phyloP scores from a whole-genome alignment of 2,797 vertebrate species.

The Pelodytes ibericus region DNA sequence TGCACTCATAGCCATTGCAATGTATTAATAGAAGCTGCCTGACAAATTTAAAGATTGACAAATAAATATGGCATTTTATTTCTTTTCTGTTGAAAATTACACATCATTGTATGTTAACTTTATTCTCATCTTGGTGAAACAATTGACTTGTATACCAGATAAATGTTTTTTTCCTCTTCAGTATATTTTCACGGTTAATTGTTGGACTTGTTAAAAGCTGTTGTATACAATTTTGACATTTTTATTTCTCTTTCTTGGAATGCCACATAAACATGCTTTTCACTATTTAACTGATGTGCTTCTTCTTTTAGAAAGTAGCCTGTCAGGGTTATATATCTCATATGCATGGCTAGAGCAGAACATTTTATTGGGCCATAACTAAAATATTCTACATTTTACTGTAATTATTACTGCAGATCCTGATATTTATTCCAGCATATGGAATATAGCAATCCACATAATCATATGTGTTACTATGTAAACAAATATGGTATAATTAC shows the following conservation, averaged over 20 bases:
- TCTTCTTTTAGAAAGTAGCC: conserved; percentile 7
- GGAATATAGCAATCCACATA: not conserved
- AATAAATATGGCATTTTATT: too few species aligned
- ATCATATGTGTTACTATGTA: not conserved
- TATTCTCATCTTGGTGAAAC: not conserved
- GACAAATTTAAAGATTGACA: too few species aligned
- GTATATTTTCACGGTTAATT: conserved; percentile 15
- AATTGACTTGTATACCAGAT: not conserved
- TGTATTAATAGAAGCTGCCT: not conserved
- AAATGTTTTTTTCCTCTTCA: not conserved
- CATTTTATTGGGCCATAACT: conserved; percentile 26
- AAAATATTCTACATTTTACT: conserved; percentile 22
- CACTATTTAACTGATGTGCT: conserved; percentile 10
- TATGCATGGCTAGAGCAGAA: conserved; percentile 4
- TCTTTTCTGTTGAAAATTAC: not conserved
- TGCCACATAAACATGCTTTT: conserved; percentile 30
- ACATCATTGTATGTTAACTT: conserved; percentile 3
- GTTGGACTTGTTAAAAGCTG: conserved; percentile 31
- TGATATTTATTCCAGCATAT: conserved; percentile 12
- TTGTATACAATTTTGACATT: conserved; percentile 42
- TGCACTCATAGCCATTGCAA: not conserved
- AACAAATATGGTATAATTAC: not conserved
- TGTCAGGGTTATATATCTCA: conserved; percentile 31
- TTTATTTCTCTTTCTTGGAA: conserved; percentile 37
- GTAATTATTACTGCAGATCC: conserved; percentile 24